Evolutionary conservation across 2,888 invertebrate genomes (phyloP).

Genomic region (Axea sp.): DNA sequence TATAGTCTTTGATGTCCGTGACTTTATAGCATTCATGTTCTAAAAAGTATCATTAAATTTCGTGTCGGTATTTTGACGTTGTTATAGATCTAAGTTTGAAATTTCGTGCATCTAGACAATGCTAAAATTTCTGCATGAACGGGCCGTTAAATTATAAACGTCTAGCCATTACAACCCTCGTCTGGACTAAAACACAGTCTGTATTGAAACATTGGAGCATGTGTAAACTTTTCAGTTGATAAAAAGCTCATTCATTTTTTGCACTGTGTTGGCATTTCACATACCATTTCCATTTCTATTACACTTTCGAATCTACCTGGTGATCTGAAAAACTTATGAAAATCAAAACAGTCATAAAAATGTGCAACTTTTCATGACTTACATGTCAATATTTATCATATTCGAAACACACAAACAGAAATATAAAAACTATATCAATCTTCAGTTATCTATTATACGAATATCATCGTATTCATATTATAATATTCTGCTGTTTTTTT

Average conservation of each 20-base stretch:
- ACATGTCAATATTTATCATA: too few relatives aligned
- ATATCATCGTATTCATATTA: too few relatives aligned
- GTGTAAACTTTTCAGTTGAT: conserved; percentile 41
- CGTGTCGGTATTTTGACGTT: neutral
- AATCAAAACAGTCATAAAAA: too few relatives aligned
- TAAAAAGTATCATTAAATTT: too few relatives aligned
- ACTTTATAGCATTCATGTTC: too few relatives aligned
- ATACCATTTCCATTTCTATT: conserved; percentile 29
- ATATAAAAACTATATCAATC: too few relatives aligned
- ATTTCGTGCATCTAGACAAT: conserved; percentile 29
- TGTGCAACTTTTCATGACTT: too few relatives aligned
- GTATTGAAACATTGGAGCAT: conserved; percentile 48
- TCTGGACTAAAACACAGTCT: conserved; percentile 31
- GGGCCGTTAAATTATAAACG: conserved; percentile 65
- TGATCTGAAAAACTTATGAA: conserved; percentile 13
- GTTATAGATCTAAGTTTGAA: conserved; percentile 2
- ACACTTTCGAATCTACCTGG: conserved; percentile 5
- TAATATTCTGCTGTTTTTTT: too few relatives aligned
- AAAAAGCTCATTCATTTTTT: conserved; percentile 55
- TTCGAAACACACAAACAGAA: too few relatives aligned
- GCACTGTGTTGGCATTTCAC: conserved; percentile 24
- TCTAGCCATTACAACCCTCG: conserved; percentile 61
- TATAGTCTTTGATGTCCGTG: too few relatives aligned
- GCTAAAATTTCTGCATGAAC: conserved; percentile 1
- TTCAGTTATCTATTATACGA: too few relatives aligned